Evolutionary conservation across 2,113 vertebrate genomes (phyloP), one percentile per base, ranked within the genome.

Genomic region (Cranoglanis bouderius): DNA sequence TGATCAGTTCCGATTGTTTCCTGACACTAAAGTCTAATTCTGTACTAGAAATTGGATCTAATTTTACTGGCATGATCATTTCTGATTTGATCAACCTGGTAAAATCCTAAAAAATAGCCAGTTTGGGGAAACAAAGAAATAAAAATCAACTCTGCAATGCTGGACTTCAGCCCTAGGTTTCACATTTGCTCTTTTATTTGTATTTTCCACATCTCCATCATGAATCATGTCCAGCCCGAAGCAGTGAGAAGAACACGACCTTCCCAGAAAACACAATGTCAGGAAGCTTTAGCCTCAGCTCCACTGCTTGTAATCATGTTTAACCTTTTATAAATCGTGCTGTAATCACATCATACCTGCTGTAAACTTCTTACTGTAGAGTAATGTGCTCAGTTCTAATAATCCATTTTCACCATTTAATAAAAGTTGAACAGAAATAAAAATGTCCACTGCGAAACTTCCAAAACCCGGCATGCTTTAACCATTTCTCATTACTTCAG

Each of bases 151-250:
- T 49, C 59, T 24, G 57, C 21, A 43, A 16, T 5, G 51, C 29
- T 32, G 8, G 51, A 38, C 74, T 57, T 87, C 61, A 72, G 40
- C 75, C 35, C 75, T 43, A 3, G 6, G 59, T 49, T 38, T 87
- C 74, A 72, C 81, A 72, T 78, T 90, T 65, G 35, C 86, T n/a
- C 43, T 84, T 88, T 74, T 74, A 55, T 90, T 88, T 90, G n/a
- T 84, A 72, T 88, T 87, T 72, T 61, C 21, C 35, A 75, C 67
- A 53, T 82, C 82, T 75, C 85, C 61, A 53, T 26, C 6, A 86
- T 85, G 82, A 88, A 85, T 88, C 89, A 90, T 61, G 2, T 35
- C 21, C 75, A 74, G 18, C 86, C 86, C 35, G 70, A 51, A 87
- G 89, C 77, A 10, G 21, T 14, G 83, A n/a, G 38, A 35, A 32